These are phyloP conservation scores for Dendrophyllia cribrosa DNA, from an alignment of 64 coral and sea anemone genomes.

Conservation along the genomic window DNA sequence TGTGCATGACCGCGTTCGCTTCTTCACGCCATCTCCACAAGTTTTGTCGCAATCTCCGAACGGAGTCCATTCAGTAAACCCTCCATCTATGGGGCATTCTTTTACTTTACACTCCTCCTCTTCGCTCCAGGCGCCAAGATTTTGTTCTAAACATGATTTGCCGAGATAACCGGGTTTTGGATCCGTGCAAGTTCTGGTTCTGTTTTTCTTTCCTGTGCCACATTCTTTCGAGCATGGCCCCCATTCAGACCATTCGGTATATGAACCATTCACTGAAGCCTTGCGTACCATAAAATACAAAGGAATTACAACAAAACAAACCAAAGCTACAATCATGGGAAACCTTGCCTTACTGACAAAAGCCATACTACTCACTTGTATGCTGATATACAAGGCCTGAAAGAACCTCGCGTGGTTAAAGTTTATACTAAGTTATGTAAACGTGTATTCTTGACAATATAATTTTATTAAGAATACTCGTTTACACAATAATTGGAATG, in stretches of 20 bases:
- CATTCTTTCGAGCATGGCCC: slow-evolving; percentile 35
- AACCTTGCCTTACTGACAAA: background rate
- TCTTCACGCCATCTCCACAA: slow-evolving; percentile 71
- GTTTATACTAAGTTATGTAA: too few relatives aligned
- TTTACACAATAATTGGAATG: too few relatives aligned
- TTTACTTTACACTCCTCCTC: slow-evolving; percentile 35
- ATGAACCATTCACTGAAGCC: slow-evolving; percentile 36
- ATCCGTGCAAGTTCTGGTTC: slow-evolving; percentile 45
- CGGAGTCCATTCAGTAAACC: slow-evolving; percentile 55
- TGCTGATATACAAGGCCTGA: too few relatives aligned
- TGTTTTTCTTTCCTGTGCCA: slow-evolving; percentile 39
- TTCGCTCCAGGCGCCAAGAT: slow-evolving; percentile 25
- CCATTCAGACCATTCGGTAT: slow-evolving; percentile 45
- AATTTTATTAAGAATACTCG: too few relatives aligned
- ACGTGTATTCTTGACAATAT: too few relatives aligned
- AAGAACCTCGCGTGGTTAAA: too few relatives aligned
- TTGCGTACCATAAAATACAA: slow-evolving; percentile 10
- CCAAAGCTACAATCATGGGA: background rate
- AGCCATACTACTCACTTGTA: too few relatives aligned
- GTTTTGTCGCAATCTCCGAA: slow-evolving; percentile 67
- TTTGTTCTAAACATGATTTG: slow-evolving; percentile 39
- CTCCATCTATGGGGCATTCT: slow-evolving; percentile 69
- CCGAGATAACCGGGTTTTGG: slow-evolving; percentile 43
- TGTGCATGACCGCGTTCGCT: slow-evolving; percentile 68
- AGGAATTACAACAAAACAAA: background rate